A percentile compares a stretch with the other conserved stretches of the same genome.
Evolutionary conservation across 2,888 invertebrate species (phyloP).

Genomic region (Rhagium mordax): DNA sequence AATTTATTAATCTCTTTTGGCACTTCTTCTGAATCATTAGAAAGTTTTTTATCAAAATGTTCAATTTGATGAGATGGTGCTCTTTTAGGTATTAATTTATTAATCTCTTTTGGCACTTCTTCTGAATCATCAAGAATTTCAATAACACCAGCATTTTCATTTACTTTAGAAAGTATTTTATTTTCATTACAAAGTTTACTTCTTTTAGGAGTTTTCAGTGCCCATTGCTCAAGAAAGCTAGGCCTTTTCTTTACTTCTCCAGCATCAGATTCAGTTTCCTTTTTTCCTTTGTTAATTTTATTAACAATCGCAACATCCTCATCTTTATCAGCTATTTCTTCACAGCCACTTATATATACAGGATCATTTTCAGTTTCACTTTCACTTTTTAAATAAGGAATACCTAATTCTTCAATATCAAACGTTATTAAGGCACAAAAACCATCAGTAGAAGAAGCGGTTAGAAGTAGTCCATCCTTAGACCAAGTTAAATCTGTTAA

Average conservation of each 20-base stretch:
- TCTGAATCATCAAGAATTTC: conserved; percentile 32
- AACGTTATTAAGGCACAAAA: conserved; percentile 91
- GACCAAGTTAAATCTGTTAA: conserved; percentile 93
- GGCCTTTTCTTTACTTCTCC: conserved; percentile 57
- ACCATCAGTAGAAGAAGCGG: conserved; percentile 91
- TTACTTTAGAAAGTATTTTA: conserved; percentile 31
- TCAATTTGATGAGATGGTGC: conserved; percentile 12
- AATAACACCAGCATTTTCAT: conserved; percentile 32
- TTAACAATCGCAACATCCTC: conserved; percentile 53
- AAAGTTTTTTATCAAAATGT: neutral
- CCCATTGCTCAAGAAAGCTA: conserved; percentile 65
- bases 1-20: too few species aligned
- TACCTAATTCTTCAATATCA: conserved; percentile 81
- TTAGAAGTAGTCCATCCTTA: conserved; percentile 81
- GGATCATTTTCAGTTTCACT: conserved; percentile 63
- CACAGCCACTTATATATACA: conserved; percentile 58
- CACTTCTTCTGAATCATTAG: too few species aligned
- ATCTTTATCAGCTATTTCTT: conserved; percentile 55
- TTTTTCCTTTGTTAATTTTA: conserved; percentile 37
- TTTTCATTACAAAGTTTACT: neutral
- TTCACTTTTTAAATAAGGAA: conserved; percentile 70
- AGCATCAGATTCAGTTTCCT: conserved; percentile 38
- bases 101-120: conserved; percentile 31
- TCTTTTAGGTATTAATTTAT: conserved; percentile 38
- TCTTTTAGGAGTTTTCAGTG: conserved; percentile 55